phyloP scores from a whole-genome alignment of 2,113 vertebrate species.

The Campylorhamphus procurvoides region DNA sequence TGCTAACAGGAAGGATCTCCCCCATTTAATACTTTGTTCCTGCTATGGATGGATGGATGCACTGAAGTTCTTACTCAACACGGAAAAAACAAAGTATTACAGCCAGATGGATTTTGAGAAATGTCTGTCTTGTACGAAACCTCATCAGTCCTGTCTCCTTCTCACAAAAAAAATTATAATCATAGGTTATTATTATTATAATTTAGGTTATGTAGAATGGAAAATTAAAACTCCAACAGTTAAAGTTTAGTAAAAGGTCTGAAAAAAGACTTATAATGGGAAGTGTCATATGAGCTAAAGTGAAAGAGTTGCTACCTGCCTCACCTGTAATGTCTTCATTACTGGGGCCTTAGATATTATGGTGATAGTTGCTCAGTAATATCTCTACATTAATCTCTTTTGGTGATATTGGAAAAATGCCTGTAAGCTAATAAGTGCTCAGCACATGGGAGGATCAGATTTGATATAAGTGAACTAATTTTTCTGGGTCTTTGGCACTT shows the following conservation, averaged over 20 bases:
- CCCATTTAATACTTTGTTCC: neutral
- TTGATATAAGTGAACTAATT: neutral
- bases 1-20: neutral
- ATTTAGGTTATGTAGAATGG: neutral
- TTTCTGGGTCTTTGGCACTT: constrained; percentile 4
- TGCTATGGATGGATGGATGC: neutral
- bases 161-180: neutral
- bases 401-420: constrained; percentile 21
- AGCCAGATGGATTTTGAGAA: neutral
- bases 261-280: neutral
- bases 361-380: neutral
- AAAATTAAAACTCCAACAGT: neutral
- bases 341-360: neutral
- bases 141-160: neutral
- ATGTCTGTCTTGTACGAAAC: neutral
- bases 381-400: neutral
- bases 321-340: neutral
- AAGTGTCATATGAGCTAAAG: neutral
- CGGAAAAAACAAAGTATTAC: neutral
- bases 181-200: neutral
- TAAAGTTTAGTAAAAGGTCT: neutral
- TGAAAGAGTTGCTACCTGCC: neutral
- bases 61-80: neutral
- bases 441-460: constrained; percentile 22
- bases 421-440: constrained; percentile 3